phyloP scores from a whole-genome alignment of 2,797 vertebrate genomes.

The Phalloptychus januarius region DNA sequence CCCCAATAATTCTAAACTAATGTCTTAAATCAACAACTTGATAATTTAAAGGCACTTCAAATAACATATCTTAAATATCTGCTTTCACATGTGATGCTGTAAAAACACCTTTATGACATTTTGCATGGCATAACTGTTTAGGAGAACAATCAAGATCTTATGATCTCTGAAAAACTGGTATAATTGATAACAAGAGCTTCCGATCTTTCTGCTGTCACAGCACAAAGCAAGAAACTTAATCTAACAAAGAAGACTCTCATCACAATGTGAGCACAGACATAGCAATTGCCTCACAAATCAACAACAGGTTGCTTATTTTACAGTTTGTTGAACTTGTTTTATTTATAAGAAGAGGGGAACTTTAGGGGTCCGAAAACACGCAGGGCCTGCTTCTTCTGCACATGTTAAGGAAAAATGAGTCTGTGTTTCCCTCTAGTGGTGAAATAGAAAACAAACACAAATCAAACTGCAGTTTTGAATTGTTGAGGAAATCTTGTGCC shows the following conservation, averaged over 20 bases:
- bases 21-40: neutral
- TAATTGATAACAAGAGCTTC: neutral
- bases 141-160: neutral
- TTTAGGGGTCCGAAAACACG: neutral
- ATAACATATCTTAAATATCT: neutral
- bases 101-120: neutral
- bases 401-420: constrained; percentile 5
- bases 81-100: neutral
- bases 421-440: constrained; percentile 50
- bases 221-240: neutral
- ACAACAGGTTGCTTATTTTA: neutral
- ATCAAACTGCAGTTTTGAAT: neutral
- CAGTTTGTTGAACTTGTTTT: neutral
- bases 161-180: neutral
- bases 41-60: neutral
- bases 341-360: neutral
- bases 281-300: neutral
- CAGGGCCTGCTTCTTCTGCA: neutral
- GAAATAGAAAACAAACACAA: neutral
- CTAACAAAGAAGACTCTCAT: neutral
- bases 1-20: neutral
- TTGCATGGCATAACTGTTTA: neutral
- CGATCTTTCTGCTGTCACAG: neutral
- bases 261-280: neutral
- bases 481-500: neutral